Evolutionary conservation across 2,113 vertebrate genomes (phyloP), one percentile per base, ranked within the genome.

Genomic region (Odontesthes bonariensis): DNA sequence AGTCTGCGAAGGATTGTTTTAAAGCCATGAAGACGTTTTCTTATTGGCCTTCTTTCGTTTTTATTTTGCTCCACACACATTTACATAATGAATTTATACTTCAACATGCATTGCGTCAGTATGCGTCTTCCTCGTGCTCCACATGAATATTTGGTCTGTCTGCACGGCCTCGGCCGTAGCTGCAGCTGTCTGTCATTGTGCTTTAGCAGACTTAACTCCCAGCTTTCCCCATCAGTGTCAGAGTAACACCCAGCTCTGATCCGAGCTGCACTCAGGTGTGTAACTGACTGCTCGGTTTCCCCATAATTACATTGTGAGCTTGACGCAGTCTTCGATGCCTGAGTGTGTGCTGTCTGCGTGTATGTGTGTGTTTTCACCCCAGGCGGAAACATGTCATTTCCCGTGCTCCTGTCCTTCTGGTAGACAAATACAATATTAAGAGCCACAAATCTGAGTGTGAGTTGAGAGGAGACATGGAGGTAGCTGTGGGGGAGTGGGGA

Each of bases 381-480:
- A 79, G 84, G 92, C 88, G 49, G 89, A 88, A 92, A 91, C 90
- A 91, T 91, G 91, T 90, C 91, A 93, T 89, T 92, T 93, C 86
- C 83, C 73, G 33, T 92, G 89, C 88, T 90, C 87, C 86, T 88
- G 89, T 91, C 90, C 88, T 86, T 91, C 83, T 85, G 76, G 19
- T 65, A 86, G 92, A 93, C 90, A 90, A 88, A 93, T 92, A 89
- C 91, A 92, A 90, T 91, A 92, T 92, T 92, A 91, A 92, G 89
- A 91, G 87, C 89, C 89, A 93, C 83, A 90, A 89, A 91, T 88
- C 84, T 87, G 87, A 88, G 82, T 87, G 87, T 69, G 88, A 93
- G 80, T 83, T 79, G 90, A 91, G 86, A 86, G 84, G 80, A 81
- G 89, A 88, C 65, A 69, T 70, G 58, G 74, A 59, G 66, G 79